Conservation (phyloP, 2,113 vertebrate genomes). For the Blennius ocellaris region DNA sequence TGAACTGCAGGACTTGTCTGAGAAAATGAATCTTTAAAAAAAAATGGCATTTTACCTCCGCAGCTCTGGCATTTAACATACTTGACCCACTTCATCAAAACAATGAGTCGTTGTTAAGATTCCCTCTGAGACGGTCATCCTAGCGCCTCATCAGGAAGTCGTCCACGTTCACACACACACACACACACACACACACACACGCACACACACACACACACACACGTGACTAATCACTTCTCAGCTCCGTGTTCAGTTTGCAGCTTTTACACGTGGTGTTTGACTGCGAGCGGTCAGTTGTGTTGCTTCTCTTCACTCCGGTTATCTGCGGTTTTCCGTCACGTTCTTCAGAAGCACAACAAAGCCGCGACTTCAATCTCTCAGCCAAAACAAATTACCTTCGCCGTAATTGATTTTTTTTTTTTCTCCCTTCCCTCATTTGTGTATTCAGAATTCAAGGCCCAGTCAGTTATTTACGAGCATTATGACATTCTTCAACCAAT, state of each 20-base stretch:
- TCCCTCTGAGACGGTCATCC: not conserved
- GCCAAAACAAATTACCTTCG: constrained; percentile 26
- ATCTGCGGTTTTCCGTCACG: constrained; percentile 4
- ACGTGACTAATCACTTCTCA: not conserved
- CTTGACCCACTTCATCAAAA: not conserved
- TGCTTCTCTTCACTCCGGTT: not conserved
- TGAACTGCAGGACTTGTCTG: too few relatives aligned
- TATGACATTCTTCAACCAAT: constrained; percentile 48
- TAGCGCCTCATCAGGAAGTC: not conserved
- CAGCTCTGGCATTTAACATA: not conserved
- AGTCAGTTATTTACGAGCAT: constrained; percentile 31
- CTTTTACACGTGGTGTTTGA: not conserved
- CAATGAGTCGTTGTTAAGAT: constrained; percentile 2
- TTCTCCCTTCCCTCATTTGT: constrained; percentile 15
- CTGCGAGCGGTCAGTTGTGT: not conserved
- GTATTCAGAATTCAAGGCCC: constrained; percentile 38
- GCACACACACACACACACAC: too few relatives aligned
- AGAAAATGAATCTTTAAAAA: too few relatives aligned
- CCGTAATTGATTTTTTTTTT: constrained; percentile 33
- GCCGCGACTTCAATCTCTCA: not conserved
- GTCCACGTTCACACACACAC: not conserved
- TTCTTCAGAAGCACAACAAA: not conserved
- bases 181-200: too few relatives aligned
- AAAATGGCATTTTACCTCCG: not conserved
- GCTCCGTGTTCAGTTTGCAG: not conserved